phyloP scores from a whole-genome alignment of 2,113 vertebrate genomes.

The Ovis canadensis region DNA sequence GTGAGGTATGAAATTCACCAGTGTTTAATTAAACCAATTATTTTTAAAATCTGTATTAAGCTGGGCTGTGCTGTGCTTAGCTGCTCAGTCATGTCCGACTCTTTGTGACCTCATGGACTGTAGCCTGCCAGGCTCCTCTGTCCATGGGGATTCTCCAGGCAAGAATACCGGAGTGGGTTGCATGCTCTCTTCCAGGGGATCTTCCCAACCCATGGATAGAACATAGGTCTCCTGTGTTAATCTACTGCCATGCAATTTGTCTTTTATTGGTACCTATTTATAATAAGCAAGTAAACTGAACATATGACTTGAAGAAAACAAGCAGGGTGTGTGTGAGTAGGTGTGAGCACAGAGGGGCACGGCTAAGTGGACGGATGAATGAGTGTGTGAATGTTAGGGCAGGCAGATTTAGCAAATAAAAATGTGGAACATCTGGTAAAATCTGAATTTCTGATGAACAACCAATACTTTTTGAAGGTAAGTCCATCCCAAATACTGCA shows the following conservation, averaged over 20 bases:
- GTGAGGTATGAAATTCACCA: background rate
- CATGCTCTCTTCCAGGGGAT: background rate
- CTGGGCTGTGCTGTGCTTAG: background rate
- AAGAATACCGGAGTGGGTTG: background rate
- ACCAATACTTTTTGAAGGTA: background rate
- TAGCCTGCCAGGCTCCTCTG: background rate
- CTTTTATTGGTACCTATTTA: background rate
- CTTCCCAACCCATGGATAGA: background rate
- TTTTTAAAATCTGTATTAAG: background rate
- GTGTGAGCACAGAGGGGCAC: background rate
- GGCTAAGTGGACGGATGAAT: too few relatives aligned
- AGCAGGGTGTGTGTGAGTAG: rapidly evolving
- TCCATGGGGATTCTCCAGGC: background rate
- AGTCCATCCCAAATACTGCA: background rate
- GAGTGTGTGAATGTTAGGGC: background rate
- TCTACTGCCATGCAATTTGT: background rate
- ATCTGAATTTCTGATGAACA: background rate
- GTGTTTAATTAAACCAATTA: background rate
- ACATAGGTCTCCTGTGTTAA: background rate
- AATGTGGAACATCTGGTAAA: background rate
- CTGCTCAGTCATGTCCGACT: rapidly evolving
- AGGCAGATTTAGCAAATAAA: background rate
- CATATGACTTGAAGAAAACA: background rate
- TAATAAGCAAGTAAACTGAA: background rate
- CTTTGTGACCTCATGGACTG: background rate